Evolutionary conservation across 1,140 invertebrate genomes (phyloP), one percentile per base, ranked within the genome.

Genomic region (Drosophila mauritiana): DNA sequence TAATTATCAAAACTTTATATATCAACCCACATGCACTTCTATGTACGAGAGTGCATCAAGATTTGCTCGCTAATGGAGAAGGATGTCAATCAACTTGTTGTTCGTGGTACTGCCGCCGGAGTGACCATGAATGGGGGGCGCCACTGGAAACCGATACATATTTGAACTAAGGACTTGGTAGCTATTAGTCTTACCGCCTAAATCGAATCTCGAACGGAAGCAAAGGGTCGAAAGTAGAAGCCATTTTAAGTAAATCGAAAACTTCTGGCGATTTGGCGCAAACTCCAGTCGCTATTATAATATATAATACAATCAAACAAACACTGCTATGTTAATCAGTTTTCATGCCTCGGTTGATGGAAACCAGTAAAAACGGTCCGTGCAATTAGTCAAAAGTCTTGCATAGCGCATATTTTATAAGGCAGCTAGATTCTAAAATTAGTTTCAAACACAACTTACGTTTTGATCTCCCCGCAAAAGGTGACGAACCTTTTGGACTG

Each of bases 111-210:
- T 36, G 54, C 12, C 58, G 27, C 31, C 27, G 20, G 22, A 40
- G 31, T 13, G 46, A 39, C 31, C 48, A 46, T 13, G 46, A 27
- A 39, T 43, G 25, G 34, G 45, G 53, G 54, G 49, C 43, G 46
- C 58, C 83, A 79, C 83, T 73, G 79, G 75, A 51, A 83, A 88
- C 72, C 79, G 86, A 88, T 88, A 88, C 83, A 88, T 88, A 88
- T 88, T 88, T 88, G 67, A 88, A 83, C 72, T 79, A 86, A 88
- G 83, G 83, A 88, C 83, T 88, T 88, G 83, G 75, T 88, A 88
- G 79, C 55, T 89, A 73, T 88, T 77, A 83, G 74, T 62, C 82
- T 83, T 83, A 83, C 65, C 61, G 61, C 72, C 61, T 79, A 82
- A 86, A 65, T 39, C 52, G 62, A 89, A 88, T 89, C 83, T 88